Evolutionary conservation across 2,797 vertebrate species (phyloP).

Genomic region (Varecia variegata): DNA sequence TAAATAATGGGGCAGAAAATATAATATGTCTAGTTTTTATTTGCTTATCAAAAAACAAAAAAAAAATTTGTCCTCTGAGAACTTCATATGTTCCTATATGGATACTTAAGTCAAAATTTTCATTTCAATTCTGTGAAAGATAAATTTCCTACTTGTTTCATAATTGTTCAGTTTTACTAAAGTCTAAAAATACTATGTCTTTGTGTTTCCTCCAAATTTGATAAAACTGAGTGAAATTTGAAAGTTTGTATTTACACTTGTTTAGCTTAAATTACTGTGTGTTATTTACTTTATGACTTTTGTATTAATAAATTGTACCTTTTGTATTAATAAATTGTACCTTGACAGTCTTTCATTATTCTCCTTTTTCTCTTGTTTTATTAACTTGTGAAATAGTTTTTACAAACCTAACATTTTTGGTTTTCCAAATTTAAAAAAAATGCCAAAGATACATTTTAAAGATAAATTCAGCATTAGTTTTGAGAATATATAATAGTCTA

Average conservation of each 20-base stretch:
- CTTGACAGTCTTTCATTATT: neutral
- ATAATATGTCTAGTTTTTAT: neutral
- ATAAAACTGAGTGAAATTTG: neutral
- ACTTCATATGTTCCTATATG: neutral
- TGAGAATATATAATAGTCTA: neutral
- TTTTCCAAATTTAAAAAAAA: neutral
- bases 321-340: conserved; percentile 40
- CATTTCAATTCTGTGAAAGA: neutral
- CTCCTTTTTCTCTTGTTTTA: neutral
- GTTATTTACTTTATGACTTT: neutral
- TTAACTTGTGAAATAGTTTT: neutral
- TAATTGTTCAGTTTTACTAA: neutral
- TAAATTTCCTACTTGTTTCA: neutral
- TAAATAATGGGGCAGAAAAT: neutral
- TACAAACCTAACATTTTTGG: neutral
- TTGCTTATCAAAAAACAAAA: neutral
- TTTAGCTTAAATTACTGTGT: neutral
- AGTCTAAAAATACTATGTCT: neutral
- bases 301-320: conserved; percentile 23
- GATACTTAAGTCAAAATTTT: neutral
- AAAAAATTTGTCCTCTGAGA: neutral
- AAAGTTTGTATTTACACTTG: neutral
- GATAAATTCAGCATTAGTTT: neutral
- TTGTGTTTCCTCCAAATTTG: neutral
- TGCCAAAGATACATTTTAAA: neutral